These are phyloP conservation scores for Sphaerodactylus townsendi DNA, from an alignment of 2,113 vertebrate species.

Conservation along the genomic window DNA sequence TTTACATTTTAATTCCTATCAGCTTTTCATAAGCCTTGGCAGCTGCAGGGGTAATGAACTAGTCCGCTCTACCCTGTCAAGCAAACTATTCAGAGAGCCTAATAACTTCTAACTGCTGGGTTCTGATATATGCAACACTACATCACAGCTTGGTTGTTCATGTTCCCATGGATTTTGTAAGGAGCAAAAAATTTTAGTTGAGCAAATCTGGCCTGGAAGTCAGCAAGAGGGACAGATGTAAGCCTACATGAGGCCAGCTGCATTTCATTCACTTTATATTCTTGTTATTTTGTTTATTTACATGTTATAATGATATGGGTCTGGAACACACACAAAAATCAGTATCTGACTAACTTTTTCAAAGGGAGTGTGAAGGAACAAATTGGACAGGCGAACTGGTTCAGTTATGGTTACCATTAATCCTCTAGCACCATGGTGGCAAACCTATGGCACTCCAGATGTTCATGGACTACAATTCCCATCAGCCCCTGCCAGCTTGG, in stretches of 20 bases:
- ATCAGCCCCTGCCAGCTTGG: no score
- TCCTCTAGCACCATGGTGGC: neutral
- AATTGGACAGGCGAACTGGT: neutral
- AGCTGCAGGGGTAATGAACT: slow-evolving; percentile 12
- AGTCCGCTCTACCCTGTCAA: neutral
- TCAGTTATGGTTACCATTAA: neutral
- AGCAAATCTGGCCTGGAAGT: neutral
- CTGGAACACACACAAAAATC: neutral
- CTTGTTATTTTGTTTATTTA: neutral
- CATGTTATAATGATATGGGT: neutral
- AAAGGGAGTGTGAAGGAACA: neutral
- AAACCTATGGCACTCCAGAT: no score
- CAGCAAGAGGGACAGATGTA: neutral
- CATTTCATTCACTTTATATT: neutral
- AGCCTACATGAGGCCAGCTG: neutral
- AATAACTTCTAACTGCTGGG: neutral
- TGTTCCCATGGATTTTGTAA: neutral
- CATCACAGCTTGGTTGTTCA: neutral
- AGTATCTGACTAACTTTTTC: neutral
- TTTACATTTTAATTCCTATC: neutral
- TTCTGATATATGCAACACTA: neutral
- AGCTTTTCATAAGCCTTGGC: neutral
- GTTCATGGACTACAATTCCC: no score
- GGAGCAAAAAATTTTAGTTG: neutral
- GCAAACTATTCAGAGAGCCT: slow-evolving; percentile 3